Conservation (phyloP, 2,888 invertebrate species). For the Gibbula magus region DNA sequence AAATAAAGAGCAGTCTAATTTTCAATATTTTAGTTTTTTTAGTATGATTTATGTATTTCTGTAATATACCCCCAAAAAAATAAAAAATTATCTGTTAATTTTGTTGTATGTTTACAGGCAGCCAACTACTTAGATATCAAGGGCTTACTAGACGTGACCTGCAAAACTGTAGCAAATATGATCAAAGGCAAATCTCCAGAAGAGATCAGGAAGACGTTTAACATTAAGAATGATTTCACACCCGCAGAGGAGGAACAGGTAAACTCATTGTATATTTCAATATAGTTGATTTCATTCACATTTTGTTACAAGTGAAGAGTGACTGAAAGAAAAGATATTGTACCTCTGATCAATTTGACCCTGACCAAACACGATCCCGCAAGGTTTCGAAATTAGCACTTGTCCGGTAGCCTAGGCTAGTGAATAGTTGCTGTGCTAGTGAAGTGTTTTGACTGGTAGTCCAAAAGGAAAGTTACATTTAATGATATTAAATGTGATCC, state of each 20-base stretch:
- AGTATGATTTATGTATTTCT: too few relatives aligned
- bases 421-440: not conserved
- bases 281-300: not conserved
- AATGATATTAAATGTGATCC: too few relatives aligned
- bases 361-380: too few relatives aligned
- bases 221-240: slow-evolving; percentile 95
- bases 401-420: too few relatives aligned
- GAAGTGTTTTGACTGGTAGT: too few relatives aligned
- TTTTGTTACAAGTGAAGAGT: not conserved
- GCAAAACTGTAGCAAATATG: slow-evolving; percentile 99
- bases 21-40: too few relatives aligned
- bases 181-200: slow-evolving; percentile 98
- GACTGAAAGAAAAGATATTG: too few relatives aligned
- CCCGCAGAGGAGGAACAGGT: slow-evolving; percentile 98
- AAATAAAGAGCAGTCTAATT: not conserved
- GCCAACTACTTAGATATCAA: slow-evolving; percentile 96
- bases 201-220: slow-evolving; percentile 96
- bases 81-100: not conserved
- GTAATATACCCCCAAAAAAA: too few relatives aligned
- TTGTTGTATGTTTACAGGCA: slow-evolving; percentile 77
- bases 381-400: too few relatives aligned
- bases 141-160: slow-evolving; percentile 94
- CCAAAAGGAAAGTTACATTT: too few relatives aligned
- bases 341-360: too few relatives aligned
- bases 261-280: not conserved